Conservation (phyloP, 2,888 invertebrate genomes). For the Chymomyza amoena region DNA sequence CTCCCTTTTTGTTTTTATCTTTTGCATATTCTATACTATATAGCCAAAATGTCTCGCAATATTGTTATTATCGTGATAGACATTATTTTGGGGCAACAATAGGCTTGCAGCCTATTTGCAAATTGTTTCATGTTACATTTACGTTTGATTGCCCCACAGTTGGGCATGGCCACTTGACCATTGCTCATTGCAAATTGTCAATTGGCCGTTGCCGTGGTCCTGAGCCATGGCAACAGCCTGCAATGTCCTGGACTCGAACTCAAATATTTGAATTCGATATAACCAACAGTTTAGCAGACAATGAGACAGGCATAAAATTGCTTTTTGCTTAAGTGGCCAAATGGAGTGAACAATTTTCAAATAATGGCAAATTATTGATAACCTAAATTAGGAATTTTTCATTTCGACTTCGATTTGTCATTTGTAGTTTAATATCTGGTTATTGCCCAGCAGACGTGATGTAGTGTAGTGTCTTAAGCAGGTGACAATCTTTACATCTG, state of each 20-base stretch:
- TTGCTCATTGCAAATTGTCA: background rate
- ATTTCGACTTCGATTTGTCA: too few species aligned
- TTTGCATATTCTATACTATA: slow-evolving; percentile 1
- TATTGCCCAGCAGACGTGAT: too few species aligned
- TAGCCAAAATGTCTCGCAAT: background rate
- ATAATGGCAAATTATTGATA: too few species aligned
- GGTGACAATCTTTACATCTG: too few species aligned
- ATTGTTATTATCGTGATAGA: background rate
- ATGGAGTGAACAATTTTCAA: background rate
- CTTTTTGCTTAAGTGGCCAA: background rate
- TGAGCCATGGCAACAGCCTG: background rate
- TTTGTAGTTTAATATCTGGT: too few species aligned
- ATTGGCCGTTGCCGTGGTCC: background rate
- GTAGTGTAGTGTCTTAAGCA: too few species aligned
- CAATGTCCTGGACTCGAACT: background rate
- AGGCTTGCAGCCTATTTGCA: slow-evolving; percentile 60
- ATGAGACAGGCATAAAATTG: background rate
- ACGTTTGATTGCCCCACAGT: slow-evolving; percentile 26
- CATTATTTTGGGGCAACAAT: slow-evolving; percentile 8
- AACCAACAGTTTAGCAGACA: background rate
- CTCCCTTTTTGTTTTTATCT: background rate
- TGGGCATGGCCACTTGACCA: background rate
- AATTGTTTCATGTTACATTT: slow-evolving; percentile 59
- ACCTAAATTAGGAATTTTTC: too few species aligned
- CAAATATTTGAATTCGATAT: background rate